Conservation (phyloP, 2,888 invertebrate genomes). For the Noctua janthe region DNA sequence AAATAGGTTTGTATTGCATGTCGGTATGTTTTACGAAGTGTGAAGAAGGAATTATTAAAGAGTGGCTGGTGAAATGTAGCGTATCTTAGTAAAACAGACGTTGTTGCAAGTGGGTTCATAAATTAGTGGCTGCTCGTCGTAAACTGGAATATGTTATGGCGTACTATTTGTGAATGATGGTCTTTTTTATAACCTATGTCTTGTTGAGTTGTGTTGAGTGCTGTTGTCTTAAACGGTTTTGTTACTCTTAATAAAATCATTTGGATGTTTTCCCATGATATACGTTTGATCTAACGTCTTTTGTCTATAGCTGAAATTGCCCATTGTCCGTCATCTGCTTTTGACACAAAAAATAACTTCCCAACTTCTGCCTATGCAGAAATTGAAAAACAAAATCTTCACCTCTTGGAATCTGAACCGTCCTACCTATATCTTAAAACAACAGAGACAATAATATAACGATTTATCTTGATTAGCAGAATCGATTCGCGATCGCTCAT, state of each 20-base stretch:
- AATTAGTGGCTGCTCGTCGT: constrained; percentile 50
- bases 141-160: constrained; percentile 32
- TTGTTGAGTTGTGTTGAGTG: constrained; percentile 9
- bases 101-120: constrained; percentile 39
- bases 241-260: neutral
- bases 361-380: constrained; percentile 22
- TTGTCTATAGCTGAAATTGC: neutral
- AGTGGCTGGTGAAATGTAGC: constrained; percentile 54
- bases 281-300: neutral
- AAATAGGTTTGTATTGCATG: constrained; percentile 62
- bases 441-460: constrained; percentile 32
- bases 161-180: constrained; percentile 23
- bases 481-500: constrained; percentile 63
- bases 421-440: constrained; percentile 32
- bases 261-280: no score
- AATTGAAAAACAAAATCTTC: constrained; percentile 35
- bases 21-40: constrained; percentile 60
- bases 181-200: constrained; percentile 20
- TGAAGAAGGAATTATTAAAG: constrained; percentile 65
- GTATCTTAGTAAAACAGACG: constrained; percentile 50
- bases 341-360: constrained; percentile 1
- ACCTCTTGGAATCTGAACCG: constrained; percentile 37
- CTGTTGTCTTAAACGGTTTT: neutral
- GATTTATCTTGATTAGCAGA: constrained; percentile 63
- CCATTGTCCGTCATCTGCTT: neutral